Percentiles rank a stretch among this genome's conserved stretches.
phyloP scores from a whole-genome alignment of 1,140 invertebrate species.

The Panulirus ornatus region DNA sequence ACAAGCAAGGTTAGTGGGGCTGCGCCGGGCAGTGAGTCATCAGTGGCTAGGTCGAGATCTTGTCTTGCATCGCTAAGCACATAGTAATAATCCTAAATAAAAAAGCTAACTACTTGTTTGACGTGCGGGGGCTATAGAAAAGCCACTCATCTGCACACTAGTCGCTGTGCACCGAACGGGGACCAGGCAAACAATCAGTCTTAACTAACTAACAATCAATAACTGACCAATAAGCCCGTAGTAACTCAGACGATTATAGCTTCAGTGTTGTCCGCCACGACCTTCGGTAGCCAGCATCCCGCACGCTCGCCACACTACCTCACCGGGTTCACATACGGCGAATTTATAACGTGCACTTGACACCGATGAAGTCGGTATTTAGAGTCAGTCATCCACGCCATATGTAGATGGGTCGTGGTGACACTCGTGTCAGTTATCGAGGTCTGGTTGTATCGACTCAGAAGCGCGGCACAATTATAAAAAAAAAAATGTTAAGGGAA shows the following conservation, averaged over 20 bases:
- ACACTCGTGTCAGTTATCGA: neutral
- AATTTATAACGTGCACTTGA: neutral
- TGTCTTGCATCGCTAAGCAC: too few species aligned
- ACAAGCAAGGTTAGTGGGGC: too few species aligned
- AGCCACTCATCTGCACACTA: neutral
- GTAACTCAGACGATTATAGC: neutral
- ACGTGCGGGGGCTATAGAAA: neutral
- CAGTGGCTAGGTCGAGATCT: too few species aligned
- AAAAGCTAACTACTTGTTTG: neutral
- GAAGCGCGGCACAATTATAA: neutral
- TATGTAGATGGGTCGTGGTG: too few species aligned
- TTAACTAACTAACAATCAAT: constrained; percentile 14
- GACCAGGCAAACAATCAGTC: neutral
- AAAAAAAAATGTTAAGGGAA: neutral
- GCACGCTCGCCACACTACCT: too few species aligned
- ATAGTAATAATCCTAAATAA: neutral
- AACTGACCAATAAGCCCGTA: neutral
- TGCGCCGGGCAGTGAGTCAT: too few species aligned
- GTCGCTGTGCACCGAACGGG: neutral
- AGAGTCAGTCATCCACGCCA: too few species aligned
- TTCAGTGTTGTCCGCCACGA: neutral
- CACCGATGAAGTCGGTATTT: too few species aligned
- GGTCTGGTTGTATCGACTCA: neutral
- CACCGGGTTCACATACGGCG: neutral
- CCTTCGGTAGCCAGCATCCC: too few species aligned